Evolutionary conservation across 2,888 invertebrate species (phyloP).

Genomic region (Dioctria linearis): DNA sequence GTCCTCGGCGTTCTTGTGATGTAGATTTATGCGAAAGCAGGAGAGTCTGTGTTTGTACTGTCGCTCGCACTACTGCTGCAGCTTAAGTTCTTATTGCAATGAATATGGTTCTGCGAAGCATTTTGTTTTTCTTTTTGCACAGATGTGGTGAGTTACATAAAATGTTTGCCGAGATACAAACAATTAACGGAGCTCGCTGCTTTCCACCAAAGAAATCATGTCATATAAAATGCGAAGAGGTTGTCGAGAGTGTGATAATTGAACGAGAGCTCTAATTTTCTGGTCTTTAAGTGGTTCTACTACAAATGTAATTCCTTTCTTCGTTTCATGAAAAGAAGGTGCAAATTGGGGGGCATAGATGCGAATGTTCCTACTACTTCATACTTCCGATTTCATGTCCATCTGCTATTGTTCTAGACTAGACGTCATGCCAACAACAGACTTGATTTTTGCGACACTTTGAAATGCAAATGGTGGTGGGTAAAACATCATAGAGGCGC

Average conservation of each 20-base stretch:
- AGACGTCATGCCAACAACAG: no score
- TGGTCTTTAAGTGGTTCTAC: conserved; percentile 17
- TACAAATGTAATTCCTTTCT: background rate
- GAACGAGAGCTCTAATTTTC: conserved; percentile 32
- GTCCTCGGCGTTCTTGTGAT: conserved; percentile 18
- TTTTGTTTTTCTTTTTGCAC: conserved; percentile 10
- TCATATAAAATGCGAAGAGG: background rate
- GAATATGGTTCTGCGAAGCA: background rate
- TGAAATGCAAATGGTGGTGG: no score
- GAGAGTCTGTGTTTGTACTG: background rate
- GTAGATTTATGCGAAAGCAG: conserved; percentile 42
- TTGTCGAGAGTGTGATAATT: conserved; percentile 27
- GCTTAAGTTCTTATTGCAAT: no score
- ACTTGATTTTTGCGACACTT: no score
- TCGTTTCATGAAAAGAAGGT: background rate
- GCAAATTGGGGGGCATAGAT: no score
- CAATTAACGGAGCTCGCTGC: conserved; percentile 11
- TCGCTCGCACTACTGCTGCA: background rate
- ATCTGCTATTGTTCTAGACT: background rate
- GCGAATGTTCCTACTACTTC: background rate
- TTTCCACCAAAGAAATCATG: no score
- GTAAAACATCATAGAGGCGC: no score
- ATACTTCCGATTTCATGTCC: background rate
- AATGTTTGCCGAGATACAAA: conserved; percentile 22
- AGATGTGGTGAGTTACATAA: conserved; percentile 7